These are phyloP conservation scores for Emydoidea blandingii DNA, from an alignment of 2,797 vertebrate genomes.

Conservation along the genomic window DNA sequence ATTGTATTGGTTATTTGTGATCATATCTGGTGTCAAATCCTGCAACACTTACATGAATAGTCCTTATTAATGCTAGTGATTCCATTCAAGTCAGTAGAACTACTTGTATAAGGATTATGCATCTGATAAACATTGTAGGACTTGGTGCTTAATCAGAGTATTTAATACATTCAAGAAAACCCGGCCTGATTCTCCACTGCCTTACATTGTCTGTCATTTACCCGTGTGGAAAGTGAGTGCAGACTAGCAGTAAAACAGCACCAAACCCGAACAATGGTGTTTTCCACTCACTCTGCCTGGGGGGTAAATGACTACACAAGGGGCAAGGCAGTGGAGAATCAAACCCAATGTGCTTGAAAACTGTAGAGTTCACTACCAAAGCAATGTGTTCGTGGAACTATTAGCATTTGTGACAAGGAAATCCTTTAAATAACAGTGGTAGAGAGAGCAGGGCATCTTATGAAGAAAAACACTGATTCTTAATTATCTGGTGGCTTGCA, in stretches of 20 bases:
- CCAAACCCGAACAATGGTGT: neutral
- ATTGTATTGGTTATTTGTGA: neutral
- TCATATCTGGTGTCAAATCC: neutral
- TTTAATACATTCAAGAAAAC: neutral
- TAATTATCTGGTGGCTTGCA: neutral
- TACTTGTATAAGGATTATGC: neutral
- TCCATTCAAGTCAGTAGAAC: neutral
- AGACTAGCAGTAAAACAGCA: neutral
- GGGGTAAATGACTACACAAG: neutral
- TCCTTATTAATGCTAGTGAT: neutral
- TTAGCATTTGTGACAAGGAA: neutral
- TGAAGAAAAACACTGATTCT: neutral
- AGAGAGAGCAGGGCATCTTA: neutral
- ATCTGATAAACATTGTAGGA: neutral
- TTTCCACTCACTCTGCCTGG: neutral
- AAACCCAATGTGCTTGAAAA: neutral
- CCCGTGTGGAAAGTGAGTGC: neutral
- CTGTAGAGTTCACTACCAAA: neutral
- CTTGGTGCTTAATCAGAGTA: neutral
- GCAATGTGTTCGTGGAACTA: neutral
- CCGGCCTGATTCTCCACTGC: neutral
- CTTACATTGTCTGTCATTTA: neutral
- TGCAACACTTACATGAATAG: neutral
- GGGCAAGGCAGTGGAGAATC: neutral
- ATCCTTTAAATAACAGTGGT: neutral